Conservation (phyloP, 1,140 invertebrate species). For the Yoshiicerus persimilis region DNA sequence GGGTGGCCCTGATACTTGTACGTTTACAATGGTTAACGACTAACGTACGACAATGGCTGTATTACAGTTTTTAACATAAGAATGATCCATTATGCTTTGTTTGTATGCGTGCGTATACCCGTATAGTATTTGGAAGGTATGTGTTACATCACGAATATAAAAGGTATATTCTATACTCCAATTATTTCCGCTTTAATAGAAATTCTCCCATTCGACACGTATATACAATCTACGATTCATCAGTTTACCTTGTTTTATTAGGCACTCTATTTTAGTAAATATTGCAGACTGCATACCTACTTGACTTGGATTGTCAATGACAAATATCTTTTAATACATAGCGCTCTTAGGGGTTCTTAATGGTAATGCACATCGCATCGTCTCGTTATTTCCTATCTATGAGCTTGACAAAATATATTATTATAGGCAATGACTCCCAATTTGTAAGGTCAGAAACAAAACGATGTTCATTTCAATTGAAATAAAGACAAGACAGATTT, state of each 20-base stretch:
- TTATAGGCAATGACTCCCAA: conserved; percentile 11
- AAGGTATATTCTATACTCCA: background rate
- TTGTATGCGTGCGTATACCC: too few relatives aligned
- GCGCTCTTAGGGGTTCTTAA: background rate
- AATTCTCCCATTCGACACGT: background rate
- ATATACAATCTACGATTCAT: background rate
- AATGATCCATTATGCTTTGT: too few relatives aligned
- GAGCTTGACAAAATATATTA: background rate
- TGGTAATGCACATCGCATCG: background rate
- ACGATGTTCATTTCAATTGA: conserved; percentile 12
- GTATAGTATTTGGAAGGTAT: background rate
- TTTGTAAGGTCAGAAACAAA: conserved; percentile 15
- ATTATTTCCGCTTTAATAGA: conserved; percentile 1
- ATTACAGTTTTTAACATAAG: background rate
- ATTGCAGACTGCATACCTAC: too few relatives aligned
- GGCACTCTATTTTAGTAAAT: too few relatives aligned
- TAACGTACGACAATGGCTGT: background rate
- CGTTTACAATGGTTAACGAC: background rate
- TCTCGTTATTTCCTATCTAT: background rate
- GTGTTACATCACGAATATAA: background rate
- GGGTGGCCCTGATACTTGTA: background rate
- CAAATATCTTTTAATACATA: background rate
- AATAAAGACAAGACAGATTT: conserved; percentile 3
- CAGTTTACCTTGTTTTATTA: background rate
- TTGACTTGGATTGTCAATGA: background rate